Evolutionary conservation across 2,888 invertebrate genomes (phyloP), one percentile per base, ranked within the genome.

Genomic region (Tanypteryx hageni): DNA sequence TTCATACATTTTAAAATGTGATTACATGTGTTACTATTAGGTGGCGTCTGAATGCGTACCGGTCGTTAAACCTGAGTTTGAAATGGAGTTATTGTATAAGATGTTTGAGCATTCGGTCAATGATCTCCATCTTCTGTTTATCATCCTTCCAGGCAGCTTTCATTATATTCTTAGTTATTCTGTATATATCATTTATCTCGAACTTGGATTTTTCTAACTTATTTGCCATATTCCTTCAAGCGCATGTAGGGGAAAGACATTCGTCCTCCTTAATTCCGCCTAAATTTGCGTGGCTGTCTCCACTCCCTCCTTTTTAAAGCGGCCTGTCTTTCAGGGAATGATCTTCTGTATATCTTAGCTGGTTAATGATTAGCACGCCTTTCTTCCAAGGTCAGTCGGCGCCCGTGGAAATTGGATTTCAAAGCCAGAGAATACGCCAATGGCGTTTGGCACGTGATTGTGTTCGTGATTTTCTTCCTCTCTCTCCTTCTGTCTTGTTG

Each of bases 321-420:
- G 27, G 76, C 44, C 44, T 76, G 76, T 27, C 76, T 22, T 76
- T 76, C 44, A 44, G 44, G 76, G 22, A 76, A 76, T 76, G 27
- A 76, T 27, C 76, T 76, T 76, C 27, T 76, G 76, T 27, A 68
- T 10, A 10, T 68, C 22, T 22, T 22, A 18, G 68, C 68, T 68
- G 68, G 68, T 22, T 76, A 27, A 22, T 13, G 76, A 76, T 76
- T 76, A 76, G 27, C 76, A 76, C 76, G 22, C 22, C 27, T 44
- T 44, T 10, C 76, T 27, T 22, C 14, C 76, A 76, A 76, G 76
- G 76, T 76, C 76, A 76, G 13, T 27, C 76, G 76, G 27, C 76
- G 76, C 18, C 76, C 76, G 13, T 76, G 76, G 76, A 76, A 76
- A 76, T 76, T 27, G 76, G 76, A 27, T 27, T 76, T 76, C 76